phyloP scores from a whole-genome alignment of 64 coral and sea anemone genomes.

The Acropora yongei region DNA sequence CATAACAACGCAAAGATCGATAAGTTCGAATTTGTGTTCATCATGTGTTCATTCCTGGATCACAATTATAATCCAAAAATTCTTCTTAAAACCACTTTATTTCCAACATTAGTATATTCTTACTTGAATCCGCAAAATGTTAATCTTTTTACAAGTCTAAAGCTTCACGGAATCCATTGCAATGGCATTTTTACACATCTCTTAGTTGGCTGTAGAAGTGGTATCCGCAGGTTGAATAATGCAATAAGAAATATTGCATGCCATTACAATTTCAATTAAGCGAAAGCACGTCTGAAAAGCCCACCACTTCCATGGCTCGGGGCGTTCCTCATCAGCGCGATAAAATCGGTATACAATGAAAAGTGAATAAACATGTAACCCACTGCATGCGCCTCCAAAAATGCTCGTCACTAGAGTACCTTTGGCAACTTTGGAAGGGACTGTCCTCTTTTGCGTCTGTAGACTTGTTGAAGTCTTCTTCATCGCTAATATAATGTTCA shows the following conservation, averaged over 20 bases:
- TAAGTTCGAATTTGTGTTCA: too few relatives aligned
- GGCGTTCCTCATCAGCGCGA: background rate
- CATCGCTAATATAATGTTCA: slow-evolving; percentile 38
- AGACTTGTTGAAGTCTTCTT: slow-evolving; percentile 23
- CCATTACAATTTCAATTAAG: slow-evolving; percentile 60
- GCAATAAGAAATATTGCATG: slow-evolving; percentile 48
- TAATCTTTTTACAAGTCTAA: too few relatives aligned
- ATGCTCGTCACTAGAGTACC: slow-evolving; percentile 36
- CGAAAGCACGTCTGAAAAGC: slow-evolving; percentile 66
- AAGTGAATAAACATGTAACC: slow-evolving; percentile 47
- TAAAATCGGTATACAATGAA: slow-evolving; percentile 47
- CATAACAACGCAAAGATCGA: too few relatives aligned
- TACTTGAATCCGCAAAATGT: too few relatives aligned
- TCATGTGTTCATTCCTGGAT: too few relatives aligned
- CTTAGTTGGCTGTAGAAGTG: too few relatives aligned
- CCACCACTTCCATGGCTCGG: slow-evolving; percentile 60
- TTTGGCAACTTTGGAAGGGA: slow-evolving; percentile 37
- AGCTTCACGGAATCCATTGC: too few relatives aligned
- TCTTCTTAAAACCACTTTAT: too few relatives aligned
- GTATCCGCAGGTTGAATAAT: slow-evolving; percentile 19
- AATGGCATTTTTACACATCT: too few relatives aligned
- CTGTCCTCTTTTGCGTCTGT: background rate
- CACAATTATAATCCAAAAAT: too few relatives aligned
- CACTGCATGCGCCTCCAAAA: slow-evolving; percentile 42
- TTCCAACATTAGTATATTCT: too few relatives aligned